These are phyloP conservation scores for Cephalopachus bancanus DNA, from an alignment of 2,797 vertebrate genomes.

Conservation along the genomic window DNA sequence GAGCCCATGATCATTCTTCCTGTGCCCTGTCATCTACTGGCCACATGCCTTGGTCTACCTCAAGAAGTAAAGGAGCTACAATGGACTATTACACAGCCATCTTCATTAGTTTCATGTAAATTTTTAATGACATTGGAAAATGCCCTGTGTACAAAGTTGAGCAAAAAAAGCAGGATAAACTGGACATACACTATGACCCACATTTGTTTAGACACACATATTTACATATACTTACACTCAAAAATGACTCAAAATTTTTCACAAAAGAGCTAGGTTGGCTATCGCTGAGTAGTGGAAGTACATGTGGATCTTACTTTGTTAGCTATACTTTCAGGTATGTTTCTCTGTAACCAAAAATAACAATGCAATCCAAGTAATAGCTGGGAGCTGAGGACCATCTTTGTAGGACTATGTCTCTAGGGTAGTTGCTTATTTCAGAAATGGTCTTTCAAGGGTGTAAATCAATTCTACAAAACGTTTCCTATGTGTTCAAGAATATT, in stretches of 20 bases:
- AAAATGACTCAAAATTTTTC: slow-evolving; percentile 29
- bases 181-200: neutral
- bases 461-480: neutral
- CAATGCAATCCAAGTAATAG: neutral
- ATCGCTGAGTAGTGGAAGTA: neutral
- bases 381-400: neutral
- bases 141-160: slow-evolving; percentile 57
- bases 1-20: neutral
- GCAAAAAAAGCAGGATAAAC: neutral
- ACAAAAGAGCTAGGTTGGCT: neutral
- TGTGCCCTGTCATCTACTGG: neutral
- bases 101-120: slow-evolving; percentile 47
- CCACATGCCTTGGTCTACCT: neutral
- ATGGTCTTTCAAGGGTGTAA: neutral
- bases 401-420: neutral
- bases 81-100: neutral
- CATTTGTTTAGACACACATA: slow-evolving; percentile 16
- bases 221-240: slow-evolving; percentile 20
- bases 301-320: slow-evolving; percentile 37
- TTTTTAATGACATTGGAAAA: slow-evolving; percentile 66
- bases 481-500: neutral
- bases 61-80: slow-evolving; percentile 12
- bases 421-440: slow-evolving; percentile 28
- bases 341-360: slow-evolving; percentile 55
- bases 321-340: slow-evolving; percentile 30